These are phyloP conservation scores for Cabera pusaria DNA, from an alignment of 2,888 invertebrate species.

Conservation along the genomic window DNA sequence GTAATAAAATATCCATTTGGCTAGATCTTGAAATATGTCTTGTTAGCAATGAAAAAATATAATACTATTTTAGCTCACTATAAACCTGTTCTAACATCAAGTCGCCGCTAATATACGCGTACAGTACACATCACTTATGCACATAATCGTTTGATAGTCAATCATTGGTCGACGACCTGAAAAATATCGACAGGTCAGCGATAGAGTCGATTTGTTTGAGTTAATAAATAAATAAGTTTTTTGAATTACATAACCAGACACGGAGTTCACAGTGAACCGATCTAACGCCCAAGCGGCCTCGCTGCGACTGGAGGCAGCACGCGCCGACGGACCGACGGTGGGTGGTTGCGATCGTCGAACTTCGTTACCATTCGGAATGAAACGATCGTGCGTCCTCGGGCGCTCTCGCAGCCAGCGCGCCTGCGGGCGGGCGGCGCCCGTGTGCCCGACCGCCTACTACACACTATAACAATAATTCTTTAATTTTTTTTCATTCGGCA, in stretches of 20 bases:
- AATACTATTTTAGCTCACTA: slow-evolving; percentile 54
- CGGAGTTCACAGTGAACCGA: slow-evolving; percentile 65
- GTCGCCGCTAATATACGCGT: slow-evolving; percentile 62
- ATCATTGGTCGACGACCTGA: slow-evolving; percentile 29
- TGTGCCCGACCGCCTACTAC: slow-evolving; percentile 55
- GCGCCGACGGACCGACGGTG: slow-evolving; percentile 75
- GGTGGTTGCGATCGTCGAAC: slow-evolving; percentile 77
- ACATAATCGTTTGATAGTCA: slow-evolving; percentile 46
- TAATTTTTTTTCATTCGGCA: slow-evolving; percentile 62
- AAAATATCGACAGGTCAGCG: slow-evolving; percentile 38
- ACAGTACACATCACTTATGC: slow-evolving; percentile 71
- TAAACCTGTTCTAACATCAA: slow-evolving; percentile 69
- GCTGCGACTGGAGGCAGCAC: slow-evolving; percentile 78
- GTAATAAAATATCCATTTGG: not conserved
- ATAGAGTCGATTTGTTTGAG: slow-evolving; percentile 55
- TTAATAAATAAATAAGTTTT: slow-evolving; percentile 79
- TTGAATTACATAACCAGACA: slow-evolving; percentile 78
- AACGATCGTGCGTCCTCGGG: slow-evolving; percentile 79
- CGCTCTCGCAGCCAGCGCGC: slow-evolving; percentile 77
- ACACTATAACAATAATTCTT: slow-evolving; percentile 59
- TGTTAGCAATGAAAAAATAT: not conserved
- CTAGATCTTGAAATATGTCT: no score
- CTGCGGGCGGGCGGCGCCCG: slow-evolving; percentile 76
- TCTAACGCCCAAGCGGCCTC: slow-evolving; percentile 78
- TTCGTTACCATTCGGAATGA: slow-evolving; percentile 76